phyloP scores from a whole-genome alignment of 2,888 invertebrate genomes.

The Serrognathus titanus region DNA sequence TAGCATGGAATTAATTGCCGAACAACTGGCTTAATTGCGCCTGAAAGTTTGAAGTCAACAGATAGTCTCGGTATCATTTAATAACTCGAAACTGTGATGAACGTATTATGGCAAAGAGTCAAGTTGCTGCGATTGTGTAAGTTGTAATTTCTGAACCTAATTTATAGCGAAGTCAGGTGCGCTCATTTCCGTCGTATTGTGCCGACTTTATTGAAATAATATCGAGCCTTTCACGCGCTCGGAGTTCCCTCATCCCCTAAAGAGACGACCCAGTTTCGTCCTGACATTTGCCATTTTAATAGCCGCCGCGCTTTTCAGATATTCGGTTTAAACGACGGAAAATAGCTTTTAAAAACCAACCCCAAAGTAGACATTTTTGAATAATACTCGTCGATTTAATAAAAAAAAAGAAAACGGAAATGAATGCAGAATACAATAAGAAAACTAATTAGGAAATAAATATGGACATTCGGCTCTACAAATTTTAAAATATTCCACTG shows the following conservation, averaged over 20 bases:
- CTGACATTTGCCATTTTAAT: not conserved
- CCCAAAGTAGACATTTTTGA: too few species aligned
- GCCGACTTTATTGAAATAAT: constrained; percentile 15
- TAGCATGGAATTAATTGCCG: not conserved
- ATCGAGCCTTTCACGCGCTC: constrained; percentile 7
- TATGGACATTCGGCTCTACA: too few species aligned
- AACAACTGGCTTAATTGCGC: too few species aligned
- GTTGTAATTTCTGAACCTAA: constrained; percentile 1
- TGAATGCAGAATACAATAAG: too few species aligned
- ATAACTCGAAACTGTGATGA: not conserved
- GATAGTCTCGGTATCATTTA: not conserved
- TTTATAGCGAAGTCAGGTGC: constrained; percentile 17
- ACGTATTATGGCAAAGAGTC: constrained; percentile 3
- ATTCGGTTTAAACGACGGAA: too few species aligned
- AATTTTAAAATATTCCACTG: too few species aligned
- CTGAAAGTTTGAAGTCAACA: too few species aligned
- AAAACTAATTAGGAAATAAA: too few species aligned
- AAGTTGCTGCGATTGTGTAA: constrained; percentile 4
- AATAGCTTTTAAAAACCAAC: too few species aligned
- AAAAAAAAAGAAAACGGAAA: too few species aligned
- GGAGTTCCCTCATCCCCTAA: not conserved
- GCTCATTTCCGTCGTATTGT: constrained; percentile 18
- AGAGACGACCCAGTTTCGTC: not conserved
- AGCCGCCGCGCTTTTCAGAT: too few species aligned
- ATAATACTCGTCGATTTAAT: too few species aligned